Evolutionary conservation across 2,888 invertebrate genomes (phyloP).

Genomic region (Dryadula phaetusa): DNA sequence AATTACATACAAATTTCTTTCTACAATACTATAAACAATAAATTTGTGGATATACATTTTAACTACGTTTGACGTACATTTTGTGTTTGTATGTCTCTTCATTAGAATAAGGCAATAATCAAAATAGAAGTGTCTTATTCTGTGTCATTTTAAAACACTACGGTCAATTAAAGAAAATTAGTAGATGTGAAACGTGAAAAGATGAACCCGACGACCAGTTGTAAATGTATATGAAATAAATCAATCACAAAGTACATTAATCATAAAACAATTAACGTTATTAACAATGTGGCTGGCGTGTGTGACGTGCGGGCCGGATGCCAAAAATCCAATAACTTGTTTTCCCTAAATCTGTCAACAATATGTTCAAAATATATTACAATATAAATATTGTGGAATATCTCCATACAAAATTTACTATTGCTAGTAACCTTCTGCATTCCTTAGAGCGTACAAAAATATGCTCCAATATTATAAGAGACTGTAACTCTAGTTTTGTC

Average conservation of each 20-base stretch:
- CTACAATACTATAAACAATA: too few species aligned
- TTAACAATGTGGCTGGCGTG: slow-evolving; percentile 21
- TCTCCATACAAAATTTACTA: slow-evolving; percentile 17
- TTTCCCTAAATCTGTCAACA: slow-evolving; percentile 37
- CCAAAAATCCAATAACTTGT: slow-evolving; percentile 26
- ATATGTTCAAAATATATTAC: slow-evolving; percentile 30
- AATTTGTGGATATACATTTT: too few species aligned
- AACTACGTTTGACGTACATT: too few species aligned
- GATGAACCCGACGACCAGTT: neutral
- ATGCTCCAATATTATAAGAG: neutral
- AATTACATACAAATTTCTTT: too few species aligned
- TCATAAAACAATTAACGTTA: slow-evolving; percentile 25
- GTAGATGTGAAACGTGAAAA: neutral
- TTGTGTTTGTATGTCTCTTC: too few species aligned
- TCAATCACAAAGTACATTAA: slow-evolving; percentile 14
- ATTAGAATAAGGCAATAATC: too few species aligned
- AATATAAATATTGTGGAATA: slow-evolving; percentile 21
- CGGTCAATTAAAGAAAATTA: neutral
- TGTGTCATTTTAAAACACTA: neutral
- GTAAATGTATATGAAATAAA: slow-evolving; percentile 2
- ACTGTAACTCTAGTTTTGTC: neutral
- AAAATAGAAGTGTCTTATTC: too few species aligned
- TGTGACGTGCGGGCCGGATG: slow-evolving; percentile 25
- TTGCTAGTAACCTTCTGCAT: slow-evolving; percentile 5
- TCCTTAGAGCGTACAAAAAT: neutral